These are phyloP conservation scores for Psilanteris sp. DNA, from an alignment of 1,140 invertebrate genomes.

Conservation along the genomic window DNA sequence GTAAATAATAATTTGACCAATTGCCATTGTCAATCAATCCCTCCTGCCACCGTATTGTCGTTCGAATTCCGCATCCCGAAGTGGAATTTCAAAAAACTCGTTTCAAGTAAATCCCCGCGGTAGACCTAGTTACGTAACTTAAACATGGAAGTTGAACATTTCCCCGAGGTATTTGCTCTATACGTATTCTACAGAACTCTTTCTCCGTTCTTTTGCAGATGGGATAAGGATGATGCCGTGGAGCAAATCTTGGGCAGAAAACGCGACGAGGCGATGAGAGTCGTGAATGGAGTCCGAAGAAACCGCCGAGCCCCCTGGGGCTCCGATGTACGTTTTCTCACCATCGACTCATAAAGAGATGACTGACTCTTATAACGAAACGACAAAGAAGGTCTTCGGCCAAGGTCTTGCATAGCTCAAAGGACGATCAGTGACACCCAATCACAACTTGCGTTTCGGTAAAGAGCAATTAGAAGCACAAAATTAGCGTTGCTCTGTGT, in stretches of 20 bases:
- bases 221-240: constrained; percentile 67
- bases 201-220: constrained; percentile 64
- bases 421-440: constrained; percentile 26
- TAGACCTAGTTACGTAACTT: no score
- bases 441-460: constrained; percentile 7
- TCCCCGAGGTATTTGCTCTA: no score
- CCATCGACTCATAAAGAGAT: constrained; percentile 59
- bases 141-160: no score
- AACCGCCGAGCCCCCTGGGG: constrained; percentile 78
- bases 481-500: constrained; percentile 44
- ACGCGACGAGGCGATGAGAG: constrained; percentile 74
- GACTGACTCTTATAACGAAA: constrained; percentile 48
- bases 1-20: no score
- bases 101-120: no score
- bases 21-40: no score
- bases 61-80: no score
- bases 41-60: no score
- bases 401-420: constrained; percentile 16
- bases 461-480: constrained; percentile 15
- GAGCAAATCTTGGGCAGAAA: constrained; percentile 59
- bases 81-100: no score
- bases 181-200: constrained; percentile 34
- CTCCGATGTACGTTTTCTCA: constrained; percentile 69
- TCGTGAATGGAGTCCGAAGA: constrained; percentile 78
- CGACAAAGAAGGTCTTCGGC: constrained; percentile 37